Base-by-base conservation (phyloP, 2,888 invertebrate genomes). In the Andrena hattorfiana region DNA sequence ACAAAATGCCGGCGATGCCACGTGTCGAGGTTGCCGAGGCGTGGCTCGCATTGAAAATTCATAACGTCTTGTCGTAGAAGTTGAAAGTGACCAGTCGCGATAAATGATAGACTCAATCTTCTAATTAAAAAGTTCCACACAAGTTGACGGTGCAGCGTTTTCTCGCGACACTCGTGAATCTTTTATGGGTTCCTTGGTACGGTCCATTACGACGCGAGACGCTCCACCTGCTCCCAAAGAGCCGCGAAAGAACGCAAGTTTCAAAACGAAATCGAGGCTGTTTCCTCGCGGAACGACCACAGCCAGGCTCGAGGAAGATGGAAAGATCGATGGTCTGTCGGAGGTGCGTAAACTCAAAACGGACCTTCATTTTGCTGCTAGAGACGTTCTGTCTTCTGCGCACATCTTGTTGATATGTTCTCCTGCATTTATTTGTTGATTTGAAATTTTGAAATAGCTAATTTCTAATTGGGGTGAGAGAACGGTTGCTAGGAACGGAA, bases 121-220 rank as follows among this genome's bases (percentile, higher is more conserved):
- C 79, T 78, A 87, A 87, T 87, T 85, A 84, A 84, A 88, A 87
- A 86, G 80, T 81, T 84, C 48, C 74, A n/a, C 49, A 16, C 35
- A 51, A 56, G 59, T 2, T n/a, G 56, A n/a, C 23, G 48, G 28
- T 10, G 23, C 64, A 30, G 7, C 77, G 16, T 62, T 54, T 70
- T 63, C 56, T 23, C 56, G 23, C 54, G 54, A 48, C 20, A 16
- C 71, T 84, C 71, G 67, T 87, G 80, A 85, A 87, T 86, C 78
- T 86, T 87, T 86, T 75, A 88, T 78, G 80, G 26, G 68, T 72
- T 60, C 56, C 7, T 42, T 66, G 54, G 63, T 63, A 75, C 67
- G 42, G 70, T 70, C 77, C 85, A 81, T 87, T 85, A 85, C 51
- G 51, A 28, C 30, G 20, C 30, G 8, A 42, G 64, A 51, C 54